Conservation (phyloP, 1,140 invertebrate species). For the Drosophila paulistorum region DNA sequence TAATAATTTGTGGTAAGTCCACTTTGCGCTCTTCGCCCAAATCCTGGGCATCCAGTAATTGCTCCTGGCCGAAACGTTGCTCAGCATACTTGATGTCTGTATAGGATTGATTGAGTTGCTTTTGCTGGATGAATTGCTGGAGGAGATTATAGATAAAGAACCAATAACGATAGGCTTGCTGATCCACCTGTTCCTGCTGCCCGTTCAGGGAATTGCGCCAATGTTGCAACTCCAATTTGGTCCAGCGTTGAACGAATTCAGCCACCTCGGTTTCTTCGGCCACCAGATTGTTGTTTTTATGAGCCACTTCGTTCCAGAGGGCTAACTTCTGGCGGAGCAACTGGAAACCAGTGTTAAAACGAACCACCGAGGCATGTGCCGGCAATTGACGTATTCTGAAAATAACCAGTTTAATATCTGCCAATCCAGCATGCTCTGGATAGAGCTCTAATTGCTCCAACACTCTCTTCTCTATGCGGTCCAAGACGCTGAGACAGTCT, state of each 20-base stretch:
- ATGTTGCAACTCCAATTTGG: conserved; percentile 93
- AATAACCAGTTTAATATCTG: conserved; percentile 89
- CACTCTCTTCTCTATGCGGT: conserved; percentile 86
- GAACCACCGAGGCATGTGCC: conserved; percentile 91
- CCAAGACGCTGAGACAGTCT: conserved; percentile 88
- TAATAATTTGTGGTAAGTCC: conserved; percentile 72
- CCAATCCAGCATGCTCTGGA: conserved; percentile 95
- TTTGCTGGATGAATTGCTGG: conserved; percentile 82
- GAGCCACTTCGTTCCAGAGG: conserved; percentile 96
- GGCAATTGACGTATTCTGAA: conserved; percentile 91
- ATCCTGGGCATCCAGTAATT: conserved; percentile 45
- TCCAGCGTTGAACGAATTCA: conserved; percentile 94
- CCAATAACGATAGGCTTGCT: conserved; percentile 92
- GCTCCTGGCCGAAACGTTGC: conserved; percentile 62
- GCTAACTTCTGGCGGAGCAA: conserved; percentile 92
- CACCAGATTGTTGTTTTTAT: conserved; percentile 92
- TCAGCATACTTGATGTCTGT: conserved; percentile 59
- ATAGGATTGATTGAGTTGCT: conserved; percentile 52
- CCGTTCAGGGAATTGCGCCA: conserved; percentile 91
- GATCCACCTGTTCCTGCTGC: conserved; percentile 86
- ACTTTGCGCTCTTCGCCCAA: conserved; percentile 40
- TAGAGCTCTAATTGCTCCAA: conserved; percentile 90
- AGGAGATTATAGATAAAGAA: conserved; percentile 92
- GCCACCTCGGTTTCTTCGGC: conserved; percentile 89
- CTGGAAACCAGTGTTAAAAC: conserved; percentile 96